Conservation (phyloP, 2,888 invertebrate species). For the Tipula unca region DNA sequence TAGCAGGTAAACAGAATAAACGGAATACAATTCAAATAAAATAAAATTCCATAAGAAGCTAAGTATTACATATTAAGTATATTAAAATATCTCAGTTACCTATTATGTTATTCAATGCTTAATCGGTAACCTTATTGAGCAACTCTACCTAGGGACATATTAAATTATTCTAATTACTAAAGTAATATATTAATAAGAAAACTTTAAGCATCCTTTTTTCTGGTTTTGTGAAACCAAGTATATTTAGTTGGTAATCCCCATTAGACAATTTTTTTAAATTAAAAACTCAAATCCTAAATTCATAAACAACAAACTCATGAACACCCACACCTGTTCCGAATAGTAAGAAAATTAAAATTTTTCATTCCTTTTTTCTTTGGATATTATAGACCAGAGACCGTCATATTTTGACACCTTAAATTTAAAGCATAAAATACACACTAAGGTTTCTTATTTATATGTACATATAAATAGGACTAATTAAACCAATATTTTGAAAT, state of each 20-base stretch:
- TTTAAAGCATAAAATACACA: not conserved
- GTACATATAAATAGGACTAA: not conserved
- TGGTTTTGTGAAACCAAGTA: not conserved
- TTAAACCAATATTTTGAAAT: not conserved
- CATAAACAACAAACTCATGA: not conserved
- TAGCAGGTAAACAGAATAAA: too few species aligned
- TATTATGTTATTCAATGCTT: not conserved
- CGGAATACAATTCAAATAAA: too few species aligned
- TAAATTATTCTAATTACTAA: not conserved
- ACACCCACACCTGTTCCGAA: not conserved
- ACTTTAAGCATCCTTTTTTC: not conserved
- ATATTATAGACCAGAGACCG: not conserved
- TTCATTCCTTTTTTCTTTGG: not conserved
- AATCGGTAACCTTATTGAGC: not conserved
- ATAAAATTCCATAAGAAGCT: too few species aligned
- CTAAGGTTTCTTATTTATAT: not conserved
- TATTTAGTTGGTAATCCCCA: not conserved
- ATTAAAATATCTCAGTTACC: not conserved
- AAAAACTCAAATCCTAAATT: not conserved
- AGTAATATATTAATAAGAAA: not conserved
- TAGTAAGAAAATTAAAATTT: not conserved
- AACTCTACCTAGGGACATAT: not conserved
- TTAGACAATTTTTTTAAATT: not conserved
- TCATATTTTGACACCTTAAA: not conserved
- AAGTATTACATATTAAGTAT: too few species aligned